Base-by-base conservation (phyloP, 2,113 vertebrate genomes). In the Pholis gunnellus region DNA sequence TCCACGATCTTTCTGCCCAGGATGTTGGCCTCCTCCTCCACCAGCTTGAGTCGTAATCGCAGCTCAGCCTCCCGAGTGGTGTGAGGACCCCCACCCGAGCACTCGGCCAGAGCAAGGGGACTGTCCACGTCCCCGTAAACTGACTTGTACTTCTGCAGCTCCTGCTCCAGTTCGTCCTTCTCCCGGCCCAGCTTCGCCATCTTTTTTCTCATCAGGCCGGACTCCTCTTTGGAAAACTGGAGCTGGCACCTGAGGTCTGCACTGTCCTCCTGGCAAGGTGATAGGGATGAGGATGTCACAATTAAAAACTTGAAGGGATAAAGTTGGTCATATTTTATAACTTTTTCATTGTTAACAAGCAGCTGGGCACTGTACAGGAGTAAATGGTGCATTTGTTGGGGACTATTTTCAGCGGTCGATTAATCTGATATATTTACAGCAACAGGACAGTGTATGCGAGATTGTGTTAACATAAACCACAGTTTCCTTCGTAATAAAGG, bases 21-120 rank as follows among this genome's bases (percentile, higher is more conserved):
- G 85, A 99, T 99, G 95, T 97, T 99, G 20, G 98, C 98, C 90
- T 99, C 98, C 76, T 99, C 98, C 79, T 99, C 98, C 56, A 99
- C 98, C 87, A 99, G 90, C 91, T 97, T 97, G 69, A 99, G 96
- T 5, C 98, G 95, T 68, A 99, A 91, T n/a, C 98, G 97, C 25
- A 99, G 93, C 92, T 99, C 98, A 0, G 98, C 98, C 89, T 99
- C 98, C 25, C 98, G 94, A 6, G 97, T 98, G 88, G 97, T 98
- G 76, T 98, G 98, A 0, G 98, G 98, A 1, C 98, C 98, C 0
- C 97, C 97, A 0, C 98, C 97, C 0, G 97, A 93, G 0, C 96
- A 90, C 68, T 99, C 98, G 0, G 96, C 93, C 0, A 96, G 93
- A 6, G 97, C 96, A 20, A 98, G 94, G 2, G 97, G 98, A 70